Conservation (phyloP, 2,797 vertebrate species). For the Champsocephalus gunnari region DNA sequence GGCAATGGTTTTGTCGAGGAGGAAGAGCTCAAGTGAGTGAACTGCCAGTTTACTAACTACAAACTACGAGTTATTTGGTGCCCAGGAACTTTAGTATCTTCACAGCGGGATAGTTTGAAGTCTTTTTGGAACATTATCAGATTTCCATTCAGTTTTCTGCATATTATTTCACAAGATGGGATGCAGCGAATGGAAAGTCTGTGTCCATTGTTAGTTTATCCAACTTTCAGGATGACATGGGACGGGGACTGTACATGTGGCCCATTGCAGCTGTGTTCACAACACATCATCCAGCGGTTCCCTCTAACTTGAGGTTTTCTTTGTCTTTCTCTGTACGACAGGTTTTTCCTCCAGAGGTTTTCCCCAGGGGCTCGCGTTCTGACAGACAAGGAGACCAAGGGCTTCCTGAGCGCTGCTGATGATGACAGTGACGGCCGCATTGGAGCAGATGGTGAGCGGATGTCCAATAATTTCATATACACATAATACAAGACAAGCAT, state of each 20-base stretch:
- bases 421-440: constrained; percentile 94
- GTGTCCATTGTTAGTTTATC: background rate
- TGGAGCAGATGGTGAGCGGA: constrained; percentile 88
- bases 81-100: background rate
- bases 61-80: background rate
- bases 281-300: background rate
- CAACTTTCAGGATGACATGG: background rate
- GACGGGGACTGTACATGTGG: background rate
- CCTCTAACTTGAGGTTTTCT: constrained; percentile 11
- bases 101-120: background rate
- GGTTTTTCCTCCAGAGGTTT: constrained; percentile 97
- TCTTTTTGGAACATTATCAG: background rate
- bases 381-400: constrained; percentile 91
- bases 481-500: background rate
- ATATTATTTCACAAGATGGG: background rate
- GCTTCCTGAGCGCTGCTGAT: constrained; percentile 89
- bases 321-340: constrained; percentile 56
- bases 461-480: background rate
- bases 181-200: background rate
- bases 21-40: constrained; percentile 92
- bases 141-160: background rate
- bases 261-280: background rate
- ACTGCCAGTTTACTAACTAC: background rate
- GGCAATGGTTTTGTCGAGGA: constrained; percentile 93
- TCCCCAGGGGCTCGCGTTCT: constrained; percentile 89